Evolutionary conservation across 2,888 invertebrate species (phyloP).

Genomic region (Serripes groenlandicus): DNA sequence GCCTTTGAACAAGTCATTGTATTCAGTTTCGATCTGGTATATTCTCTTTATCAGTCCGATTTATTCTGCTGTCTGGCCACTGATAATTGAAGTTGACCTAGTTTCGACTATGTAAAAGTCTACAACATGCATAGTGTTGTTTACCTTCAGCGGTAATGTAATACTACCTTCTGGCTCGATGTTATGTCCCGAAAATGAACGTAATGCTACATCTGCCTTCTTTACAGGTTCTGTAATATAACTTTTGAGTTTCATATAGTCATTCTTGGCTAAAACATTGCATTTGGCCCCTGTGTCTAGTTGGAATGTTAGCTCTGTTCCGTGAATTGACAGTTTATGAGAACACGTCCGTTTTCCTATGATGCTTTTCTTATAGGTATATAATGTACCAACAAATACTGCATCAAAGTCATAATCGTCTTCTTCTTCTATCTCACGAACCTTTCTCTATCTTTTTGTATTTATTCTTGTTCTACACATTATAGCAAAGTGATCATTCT

Average conservation of each 20-base stretch:
- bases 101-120: conserved; percentile 42
- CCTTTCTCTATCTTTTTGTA: not conserved
- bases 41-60: conserved; percentile 42
- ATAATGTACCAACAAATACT: conserved; percentile 12
- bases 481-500: conserved; percentile 13
- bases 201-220: conserved; percentile 26
- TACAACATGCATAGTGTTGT: not conserved
- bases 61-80: conserved; percentile 37
- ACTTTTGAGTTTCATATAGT: conserved; percentile 37
- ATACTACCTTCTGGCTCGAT: conserved; percentile 9
- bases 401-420: conserved; percentile 22
- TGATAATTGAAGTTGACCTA: conserved; percentile 26
- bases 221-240: not conserved
- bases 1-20: conserved; percentile 40
- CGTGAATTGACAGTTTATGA: not conserved
- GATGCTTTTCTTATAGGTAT: not conserved
- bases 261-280: conserved; percentile 41
- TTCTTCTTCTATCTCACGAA: not conserved
- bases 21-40: conserved; percentile 25
- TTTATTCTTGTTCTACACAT: no score
- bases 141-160: not conserved
- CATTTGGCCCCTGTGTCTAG: conserved; percentile 57
- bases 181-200: conserved; percentile 53
- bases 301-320: conserved; percentile 19
- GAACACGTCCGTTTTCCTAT: not conserved